phyloP scores from a whole-genome alignment of 2,113 vertebrate species.

The Hydrochoerus hydrochaeris region DNA sequence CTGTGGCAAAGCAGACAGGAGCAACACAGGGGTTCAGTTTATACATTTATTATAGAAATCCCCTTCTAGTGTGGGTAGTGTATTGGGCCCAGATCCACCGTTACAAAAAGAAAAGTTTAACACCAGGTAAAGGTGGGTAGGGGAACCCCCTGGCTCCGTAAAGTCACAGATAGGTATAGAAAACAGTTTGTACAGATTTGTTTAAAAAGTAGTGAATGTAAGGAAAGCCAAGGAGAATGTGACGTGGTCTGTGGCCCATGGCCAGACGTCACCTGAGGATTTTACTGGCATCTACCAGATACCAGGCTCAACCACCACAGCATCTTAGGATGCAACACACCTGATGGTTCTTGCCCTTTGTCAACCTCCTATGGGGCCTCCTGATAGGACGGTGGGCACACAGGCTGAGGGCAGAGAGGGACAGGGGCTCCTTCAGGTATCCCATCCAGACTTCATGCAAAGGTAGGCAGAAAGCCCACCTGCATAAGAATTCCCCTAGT shows the following conservation, averaged over 20 bases:
- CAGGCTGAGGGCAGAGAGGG: conserved; percentile 39
- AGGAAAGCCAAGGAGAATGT: conserved; percentile 68
- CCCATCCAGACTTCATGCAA: conserved; percentile 48
- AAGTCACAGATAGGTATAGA: conserved; percentile 77
- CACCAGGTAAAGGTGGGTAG: conserved; percentile 57
- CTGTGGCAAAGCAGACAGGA: conserved; percentile 31
- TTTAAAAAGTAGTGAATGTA: conserved; percentile 71
- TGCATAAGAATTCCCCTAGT: conserved; percentile 8
- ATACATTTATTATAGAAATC: conserved; percentile 85
- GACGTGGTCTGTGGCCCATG: conserved; percentile 29
- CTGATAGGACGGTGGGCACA: background rate
- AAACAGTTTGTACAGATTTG: conserved; percentile 70
- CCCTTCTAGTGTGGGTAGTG: conserved; percentile 75
- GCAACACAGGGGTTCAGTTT: conserved; percentile 65
- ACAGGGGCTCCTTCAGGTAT: background rate
- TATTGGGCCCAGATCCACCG: conserved; percentile 68
- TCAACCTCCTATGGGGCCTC: conserved; percentile 22
- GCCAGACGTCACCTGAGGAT: conserved; percentile 74
- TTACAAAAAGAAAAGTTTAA: conserved; percentile 80
- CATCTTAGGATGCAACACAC: conserved; percentile 56
- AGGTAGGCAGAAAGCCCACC: conserved; percentile 9
- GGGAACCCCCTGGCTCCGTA: conserved; percentile 70
- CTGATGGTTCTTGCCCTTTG: conserved; percentile 44
- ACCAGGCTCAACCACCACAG: conserved; percentile 61
- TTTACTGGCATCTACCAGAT: conserved; percentile 34